Conservation (phyloP, 2,888 invertebrate species). For the Melanostoma scalare region DNA sequence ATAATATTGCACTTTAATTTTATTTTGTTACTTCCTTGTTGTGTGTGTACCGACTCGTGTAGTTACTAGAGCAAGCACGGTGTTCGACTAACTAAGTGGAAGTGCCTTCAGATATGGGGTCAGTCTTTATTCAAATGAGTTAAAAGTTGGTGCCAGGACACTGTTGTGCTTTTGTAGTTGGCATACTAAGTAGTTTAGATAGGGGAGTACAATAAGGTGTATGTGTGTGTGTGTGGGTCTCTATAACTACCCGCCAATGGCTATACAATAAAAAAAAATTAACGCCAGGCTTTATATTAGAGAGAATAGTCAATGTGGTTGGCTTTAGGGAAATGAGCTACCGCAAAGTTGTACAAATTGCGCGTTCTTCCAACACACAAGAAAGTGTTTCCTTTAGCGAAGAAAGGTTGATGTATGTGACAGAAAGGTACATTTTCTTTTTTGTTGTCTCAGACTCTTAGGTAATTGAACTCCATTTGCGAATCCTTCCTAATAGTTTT, state of each 20-base stretch:
- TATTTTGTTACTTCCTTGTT: neutral
- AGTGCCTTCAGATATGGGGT: constrained; percentile 56
- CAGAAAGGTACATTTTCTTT: neutral
- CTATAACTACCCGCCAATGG: constrained; percentile 37
- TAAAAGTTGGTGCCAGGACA: constrained; percentile 71
- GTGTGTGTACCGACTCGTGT: neutral
- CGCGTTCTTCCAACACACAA: constrained; percentile 31
- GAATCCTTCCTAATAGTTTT: too few relatives aligned
- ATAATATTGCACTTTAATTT: constrained; percentile 38
- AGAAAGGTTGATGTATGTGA: neutral
- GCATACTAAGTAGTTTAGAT: constrained; percentile 32
- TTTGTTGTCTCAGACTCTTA: neutral
- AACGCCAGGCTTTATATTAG: too few relatives aligned
- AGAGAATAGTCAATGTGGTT: neutral
- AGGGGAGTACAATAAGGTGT: constrained; percentile 62
- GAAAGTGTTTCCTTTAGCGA: neutral
- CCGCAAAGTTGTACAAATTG: constrained; percentile 54
- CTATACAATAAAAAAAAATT: constrained; percentile 12
- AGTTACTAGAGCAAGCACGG: constrained; percentile 59
- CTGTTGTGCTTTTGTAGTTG: constrained; percentile 54
- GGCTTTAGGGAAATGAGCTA: constrained; percentile 15
- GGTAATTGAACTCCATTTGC: neutral
- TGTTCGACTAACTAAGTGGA: constrained; percentile 40
- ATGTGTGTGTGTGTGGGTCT: constrained; percentile 10
- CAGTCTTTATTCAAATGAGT: constrained; percentile 69